Evolutionary conservation across 2,113 vertebrate species (phyloP), one percentile per base, ranked within the genome.

Genomic region (Xiphias gladius): DNA sequence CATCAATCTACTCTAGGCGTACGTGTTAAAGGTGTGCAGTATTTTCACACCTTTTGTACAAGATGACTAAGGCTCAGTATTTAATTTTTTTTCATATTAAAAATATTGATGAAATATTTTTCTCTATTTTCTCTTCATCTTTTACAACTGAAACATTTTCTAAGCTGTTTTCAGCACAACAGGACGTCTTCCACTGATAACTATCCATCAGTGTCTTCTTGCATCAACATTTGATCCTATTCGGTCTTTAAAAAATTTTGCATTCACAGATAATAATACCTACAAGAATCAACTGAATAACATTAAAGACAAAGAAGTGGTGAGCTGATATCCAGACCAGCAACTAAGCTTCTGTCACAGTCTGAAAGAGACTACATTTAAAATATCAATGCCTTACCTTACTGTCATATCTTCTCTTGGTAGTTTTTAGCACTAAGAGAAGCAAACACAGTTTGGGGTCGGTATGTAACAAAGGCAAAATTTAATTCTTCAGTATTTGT

Each of bases 401-500:
- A 17, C 37, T 48, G 16, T 39, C 39, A 12, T 20, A 50, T 28
- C 7, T 37, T 13, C 22, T 7, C 10, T 22, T 12, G 11, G 11
- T 50, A 35, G 35, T 75, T 30, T 19, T 43, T 57, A 57, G 39
- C 28, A 26, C 57, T 32, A n/a, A 69, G 19, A 24, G 41, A 43
- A 50, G 54, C 59, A 58, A 26, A 68, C 39, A 28, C 37, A n/a
- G 4, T 24, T 13, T 19, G 22, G 22, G 5, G 58, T 59, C 1
- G 16, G 19, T 41, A 9, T 30, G 55, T 7, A 73, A 57, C 63
- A 41, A 59, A 50, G 30, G 2, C 19, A 24, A 65, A 73, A 67
- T 50, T 16, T 3, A 32, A 55, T 46, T 55, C 52, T 50, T 68
- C 12, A n/a, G 37, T n/a, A 35, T 79, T 26, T 79, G 64, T 79